A percentile compares a stretch with the other conserved stretches of the same genome.
phyloP scores from a whole-genome alignment of 2,113 vertebrate genomes.

The Melanerpes formicivorus region DNA sequence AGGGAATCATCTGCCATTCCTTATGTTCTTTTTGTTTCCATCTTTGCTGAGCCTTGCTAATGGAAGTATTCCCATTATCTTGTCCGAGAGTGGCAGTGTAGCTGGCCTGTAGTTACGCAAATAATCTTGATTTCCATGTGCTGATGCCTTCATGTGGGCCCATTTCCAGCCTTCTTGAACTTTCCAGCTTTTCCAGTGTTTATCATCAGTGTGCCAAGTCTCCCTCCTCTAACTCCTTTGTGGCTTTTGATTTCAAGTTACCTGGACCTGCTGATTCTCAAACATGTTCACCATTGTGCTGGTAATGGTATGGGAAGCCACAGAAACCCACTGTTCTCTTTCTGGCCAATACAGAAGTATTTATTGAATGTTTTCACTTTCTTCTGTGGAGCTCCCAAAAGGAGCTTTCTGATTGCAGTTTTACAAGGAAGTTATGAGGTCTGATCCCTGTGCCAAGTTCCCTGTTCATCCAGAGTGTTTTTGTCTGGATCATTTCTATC shows the following conservation, averaged over 20 bases:
- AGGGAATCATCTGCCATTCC: background rate
- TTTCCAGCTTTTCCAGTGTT: background rate
- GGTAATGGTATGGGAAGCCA: background rate
- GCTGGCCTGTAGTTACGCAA: background rate
- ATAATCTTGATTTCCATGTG: background rate
- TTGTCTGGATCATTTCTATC: constrained; percentile 44
- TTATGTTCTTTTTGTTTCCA: background rate
- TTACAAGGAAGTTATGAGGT: background rate
- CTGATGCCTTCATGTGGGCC: background rate
- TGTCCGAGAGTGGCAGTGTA: background rate
- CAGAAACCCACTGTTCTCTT: background rate
- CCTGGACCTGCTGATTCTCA: background rate
- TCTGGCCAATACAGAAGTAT: background rate
- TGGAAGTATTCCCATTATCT: background rate
- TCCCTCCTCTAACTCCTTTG: background rate
- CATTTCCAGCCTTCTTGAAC: background rate
- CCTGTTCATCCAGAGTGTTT: background rate
- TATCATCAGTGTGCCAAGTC: background rate
- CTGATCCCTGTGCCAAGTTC: constrained; percentile 32
- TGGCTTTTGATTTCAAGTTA: background rate
- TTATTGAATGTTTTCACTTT: constrained; percentile 8
- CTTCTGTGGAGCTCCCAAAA: background rate
- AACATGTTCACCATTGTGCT: background rate
- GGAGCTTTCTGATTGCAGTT: constrained; percentile 1
- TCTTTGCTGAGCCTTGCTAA: background rate